A percentile compares a stretch with the other conserved stretches of the same genome.
phyloP scores from a whole-genome alignment of 2,797 vertebrate genomes.

The Morus bassanus region DNA sequence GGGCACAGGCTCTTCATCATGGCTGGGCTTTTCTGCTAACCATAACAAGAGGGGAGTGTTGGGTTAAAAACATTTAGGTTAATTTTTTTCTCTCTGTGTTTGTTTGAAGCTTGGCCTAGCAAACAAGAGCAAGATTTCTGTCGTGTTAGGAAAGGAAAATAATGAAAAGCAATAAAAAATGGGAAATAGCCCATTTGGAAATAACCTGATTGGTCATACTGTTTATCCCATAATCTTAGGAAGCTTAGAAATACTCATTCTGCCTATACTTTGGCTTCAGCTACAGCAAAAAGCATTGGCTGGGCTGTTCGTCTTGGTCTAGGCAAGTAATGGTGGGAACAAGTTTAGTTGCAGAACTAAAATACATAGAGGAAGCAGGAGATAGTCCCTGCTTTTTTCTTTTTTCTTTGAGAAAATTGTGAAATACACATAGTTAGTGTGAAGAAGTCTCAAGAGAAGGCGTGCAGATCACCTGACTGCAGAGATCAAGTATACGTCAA shows the following conservation, averaged over 20 bases:
- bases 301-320: not conserved
- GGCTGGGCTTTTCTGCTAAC: not conserved
- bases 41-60: not conserved
- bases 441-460: not conserved
- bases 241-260: not conserved
- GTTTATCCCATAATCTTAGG: not conserved
- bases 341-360: not conserved
- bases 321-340: not conserved
- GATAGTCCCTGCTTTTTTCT: not conserved
- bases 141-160: not conserved
- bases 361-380: not conserved
- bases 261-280: not conserved
- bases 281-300: not conserved
- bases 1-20: not conserved
- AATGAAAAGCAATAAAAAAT: not conserved
- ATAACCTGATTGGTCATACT: not conserved
- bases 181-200: not conserved
- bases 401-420: not conserved
- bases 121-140: not conserved
- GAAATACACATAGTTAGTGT: not conserved
- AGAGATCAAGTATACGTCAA: not conserved
- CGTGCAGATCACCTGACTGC: not conserved
- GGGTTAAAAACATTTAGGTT: not conserved
- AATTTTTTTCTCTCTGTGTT: not conserved
- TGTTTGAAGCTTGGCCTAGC: not conserved